Conservation (phyloP, 1,140 invertebrate genomes). For the Halyomorpha halys region DNA sequence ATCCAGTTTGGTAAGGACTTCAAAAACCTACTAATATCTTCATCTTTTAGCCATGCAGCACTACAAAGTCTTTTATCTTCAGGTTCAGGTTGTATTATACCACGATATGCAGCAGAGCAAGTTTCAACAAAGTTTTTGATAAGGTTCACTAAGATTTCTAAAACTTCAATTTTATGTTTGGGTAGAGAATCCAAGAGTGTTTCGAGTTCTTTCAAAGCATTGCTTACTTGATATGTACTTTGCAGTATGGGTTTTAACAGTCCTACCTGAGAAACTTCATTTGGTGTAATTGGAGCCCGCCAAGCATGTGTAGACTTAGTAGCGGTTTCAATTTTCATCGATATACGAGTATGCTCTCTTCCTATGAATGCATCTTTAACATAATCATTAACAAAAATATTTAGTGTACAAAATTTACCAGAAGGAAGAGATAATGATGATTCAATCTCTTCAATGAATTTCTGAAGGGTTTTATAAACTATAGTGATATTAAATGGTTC, state of each 20-base stretch:
- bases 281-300: constrained; percentile 53
- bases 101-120: constrained; percentile 60
- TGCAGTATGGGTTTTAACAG: constrained; percentile 56
- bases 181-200: constrained; percentile 60
- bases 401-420: constrained; percentile 48
- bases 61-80: constrained; percentile 73
- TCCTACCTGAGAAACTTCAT: constrained; percentile 50
- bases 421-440: constrained; percentile 31
- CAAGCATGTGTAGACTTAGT: constrained; percentile 66
- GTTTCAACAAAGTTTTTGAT: constrained; percentile 64
- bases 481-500: constrained; percentile 64
- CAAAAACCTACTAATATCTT: constrained; percentile 83
- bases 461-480: constrained; percentile 61
- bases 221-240: constrained; percentile 62
- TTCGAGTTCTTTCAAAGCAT: constrained; percentile 55
- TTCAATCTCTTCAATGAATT: constrained; percentile 68
- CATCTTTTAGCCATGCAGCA: constrained; percentile 85
- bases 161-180: constrained; percentile 55
- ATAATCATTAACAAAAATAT: constrained; percentile 64
- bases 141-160: constrained; percentile 55
- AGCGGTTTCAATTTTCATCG: constrained; percentile 50
- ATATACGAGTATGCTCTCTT: constrained; percentile 47
- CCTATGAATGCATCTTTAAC: constrained; percentile 59
- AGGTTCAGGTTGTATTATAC: constrained; percentile 67
- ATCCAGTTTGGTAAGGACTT: constrained; percentile 77